phyloP scores from a whole-genome alignment of 2,797 vertebrate species.

The Tenualosa thibaudeaui region DNA sequence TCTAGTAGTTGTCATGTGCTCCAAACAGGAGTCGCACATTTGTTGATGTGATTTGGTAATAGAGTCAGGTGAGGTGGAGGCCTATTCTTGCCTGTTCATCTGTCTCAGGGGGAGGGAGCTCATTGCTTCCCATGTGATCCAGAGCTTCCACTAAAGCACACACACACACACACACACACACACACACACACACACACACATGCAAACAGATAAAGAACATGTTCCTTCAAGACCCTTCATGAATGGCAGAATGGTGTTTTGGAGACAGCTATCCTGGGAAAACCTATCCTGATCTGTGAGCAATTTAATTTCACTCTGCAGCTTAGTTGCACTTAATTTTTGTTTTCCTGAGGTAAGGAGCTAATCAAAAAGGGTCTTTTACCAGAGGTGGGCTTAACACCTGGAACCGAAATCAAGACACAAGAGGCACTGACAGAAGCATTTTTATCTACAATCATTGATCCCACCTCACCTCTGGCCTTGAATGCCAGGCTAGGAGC shows the following conservation, averaged over 20 bases:
- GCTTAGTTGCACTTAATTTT: too few species aligned
- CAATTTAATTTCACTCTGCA: too few species aligned
- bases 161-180: not conserved
- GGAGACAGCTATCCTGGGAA: not conserved
- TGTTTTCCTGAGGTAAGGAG: too few species aligned
- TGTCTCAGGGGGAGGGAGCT: not conserved
- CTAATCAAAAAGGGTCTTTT: too few species aligned
- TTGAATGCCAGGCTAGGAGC: not conserved
- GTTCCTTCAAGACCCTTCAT: not conserved
- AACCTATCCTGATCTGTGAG: too few species aligned
- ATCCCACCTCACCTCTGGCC: too few species aligned
- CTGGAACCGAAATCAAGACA: too few species aligned
- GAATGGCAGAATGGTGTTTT: not conserved
- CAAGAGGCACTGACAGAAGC: too few species aligned
- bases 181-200: slow-evolving; percentile 26
- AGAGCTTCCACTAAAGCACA: not conserved
- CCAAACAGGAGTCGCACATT: not conserved
- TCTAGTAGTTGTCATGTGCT: not conserved
- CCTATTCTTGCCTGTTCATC: not conserved
- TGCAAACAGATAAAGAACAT: not conserved
- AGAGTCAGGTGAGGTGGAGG: not conserved
- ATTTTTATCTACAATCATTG: too few species aligned
- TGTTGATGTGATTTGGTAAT: not conserved
- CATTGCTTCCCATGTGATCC: not conserved
- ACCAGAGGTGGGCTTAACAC: too few species aligned